Base-by-base conservation (phyloP, 2,113 vertebrate species). In the Bombycilla garrulus region DNA sequence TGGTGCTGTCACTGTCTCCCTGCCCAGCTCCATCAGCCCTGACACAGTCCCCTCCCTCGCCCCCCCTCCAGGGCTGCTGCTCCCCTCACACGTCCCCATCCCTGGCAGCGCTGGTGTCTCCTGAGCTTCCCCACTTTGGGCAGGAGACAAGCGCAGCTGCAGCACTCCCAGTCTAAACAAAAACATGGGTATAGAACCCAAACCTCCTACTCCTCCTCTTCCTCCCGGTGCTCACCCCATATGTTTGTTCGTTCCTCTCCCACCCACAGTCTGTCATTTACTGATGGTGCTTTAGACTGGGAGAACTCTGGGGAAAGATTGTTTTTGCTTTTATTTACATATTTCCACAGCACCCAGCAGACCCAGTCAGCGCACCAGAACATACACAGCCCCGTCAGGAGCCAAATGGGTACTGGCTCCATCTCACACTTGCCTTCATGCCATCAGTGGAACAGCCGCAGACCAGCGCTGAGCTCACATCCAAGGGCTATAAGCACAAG, bases 61-160 rank as follows among this genome's bases (percentile, higher is more conserved):
- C 4, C 10, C 23, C 6, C n/a, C 14, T 21, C 28, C 56, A 45
- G 22, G 60, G 38, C 23, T 48, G 64, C 66, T 76, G 26, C 13
- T 47, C 23, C 22, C 26, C 33, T 48, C 1, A 1, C 8, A 24
- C 33, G n/a, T 6, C 50, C 28, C n/a, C 38, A 26, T 20, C 13
- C 36, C 21, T 48, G 33, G 16, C 64, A 69, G 24, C 18, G 26
- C 15, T 73, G 29, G 18, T 31, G 15, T 20, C 35, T 45, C 17
- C 36, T 0, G 1, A 42, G 25, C 25, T 40, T 44, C 15, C 25
- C 13, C 23, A 22, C 0, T 44, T 33, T 0, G 0, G 15, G 33
- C 69, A 53, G 83, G 57, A 58, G 67, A 29, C 15, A 33, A 53
- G 20, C 35, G 50, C 65, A 62, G 38, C 61, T 47, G 21, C 51